Evolutionary conservation across 2,797 vertebrate species (phyloP).

Genomic region (Tachyglossus aculeatus): DNA sequence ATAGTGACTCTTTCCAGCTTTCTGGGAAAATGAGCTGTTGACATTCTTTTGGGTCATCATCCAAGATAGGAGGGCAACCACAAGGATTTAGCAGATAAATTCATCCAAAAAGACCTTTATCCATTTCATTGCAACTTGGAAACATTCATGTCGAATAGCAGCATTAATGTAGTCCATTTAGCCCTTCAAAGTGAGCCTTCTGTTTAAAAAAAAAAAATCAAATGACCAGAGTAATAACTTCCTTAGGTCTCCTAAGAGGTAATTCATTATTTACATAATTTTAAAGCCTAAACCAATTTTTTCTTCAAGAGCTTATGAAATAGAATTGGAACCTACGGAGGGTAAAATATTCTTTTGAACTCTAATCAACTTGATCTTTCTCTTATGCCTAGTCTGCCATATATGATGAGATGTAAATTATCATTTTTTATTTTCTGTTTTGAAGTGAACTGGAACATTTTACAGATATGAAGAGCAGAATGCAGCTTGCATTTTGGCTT

Average conservation of each 20-base stretch:
- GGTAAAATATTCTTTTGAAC: slow-evolving; percentile 62
- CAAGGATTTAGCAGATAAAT: slow-evolving; percentile 89
- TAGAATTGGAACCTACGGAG: slow-evolving; percentile 45
- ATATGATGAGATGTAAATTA: slow-evolving; percentile 69
- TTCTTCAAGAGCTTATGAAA: slow-evolving; percentile 65
- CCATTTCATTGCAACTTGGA: slow-evolving; percentile 80
- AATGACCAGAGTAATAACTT: slow-evolving; percentile 70
- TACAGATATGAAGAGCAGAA: slow-evolving; percentile 57
- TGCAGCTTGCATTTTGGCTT: slow-evolving; percentile 50
- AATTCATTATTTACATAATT: slow-evolving; percentile 74
- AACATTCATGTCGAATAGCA: slow-evolving; percentile 74
- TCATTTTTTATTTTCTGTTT: slow-evolving; percentile 67
- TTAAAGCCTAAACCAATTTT: slow-evolving; percentile 67
- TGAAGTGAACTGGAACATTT: slow-evolving; percentile 56
- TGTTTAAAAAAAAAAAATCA: slow-evolving; percentile 59
- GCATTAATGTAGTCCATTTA: slow-evolving; percentile 77
- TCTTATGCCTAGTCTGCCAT: slow-evolving; percentile 63
- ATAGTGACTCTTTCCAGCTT: slow-evolving; percentile 78
- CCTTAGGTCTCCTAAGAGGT: slow-evolving; percentile 71
- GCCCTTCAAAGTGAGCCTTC: slow-evolving; percentile 75
- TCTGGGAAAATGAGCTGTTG: slow-evolving; percentile 92
- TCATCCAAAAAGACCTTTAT: slow-evolving; percentile 84
- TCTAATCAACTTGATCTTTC: slow-evolving; percentile 65
- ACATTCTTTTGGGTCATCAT: slow-evolving; percentile 93
- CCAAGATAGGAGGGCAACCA: slow-evolving; percentile 83